A percentile compares a stretch with the other conserved stretches of the same genome.
These are phyloP conservation scores for Trogon melanurus DNA, from an alignment of 2,113 vertebrate species.

Conservation along the genomic window DNA sequence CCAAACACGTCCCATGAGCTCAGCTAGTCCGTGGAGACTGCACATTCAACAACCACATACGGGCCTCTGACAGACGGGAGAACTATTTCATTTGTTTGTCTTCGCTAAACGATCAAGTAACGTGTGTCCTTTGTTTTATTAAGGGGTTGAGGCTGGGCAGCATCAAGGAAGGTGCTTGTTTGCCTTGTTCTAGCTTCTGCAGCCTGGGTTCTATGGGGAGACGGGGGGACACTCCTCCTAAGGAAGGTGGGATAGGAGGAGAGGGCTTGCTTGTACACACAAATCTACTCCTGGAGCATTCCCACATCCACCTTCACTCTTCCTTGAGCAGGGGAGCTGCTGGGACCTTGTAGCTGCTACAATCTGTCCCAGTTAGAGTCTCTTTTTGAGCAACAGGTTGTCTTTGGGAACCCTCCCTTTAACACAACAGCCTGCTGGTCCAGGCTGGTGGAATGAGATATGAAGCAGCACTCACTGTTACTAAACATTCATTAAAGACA, in stretches of 20 bases:
- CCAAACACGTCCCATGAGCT: background rate
- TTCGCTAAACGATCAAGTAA: background rate
- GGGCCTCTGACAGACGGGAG: background rate
- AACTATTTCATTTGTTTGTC: background rate
- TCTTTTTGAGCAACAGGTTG: background rate
- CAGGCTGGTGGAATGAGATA: background rate
- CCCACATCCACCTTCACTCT: background rate
- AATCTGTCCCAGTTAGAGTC: background rate
- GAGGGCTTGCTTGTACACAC: background rate
- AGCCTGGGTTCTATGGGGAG: accelerated
- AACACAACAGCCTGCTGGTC: background rate
- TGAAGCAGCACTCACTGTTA: background rate
- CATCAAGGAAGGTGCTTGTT: background rate
- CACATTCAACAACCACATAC: accelerated
- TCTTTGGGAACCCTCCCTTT: background rate
- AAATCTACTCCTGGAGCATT: background rate
- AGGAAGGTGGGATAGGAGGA: background rate
- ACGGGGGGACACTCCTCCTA: background rate
- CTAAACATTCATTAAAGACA: background rate
- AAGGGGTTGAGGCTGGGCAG: background rate
- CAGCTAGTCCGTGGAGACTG: background rate
- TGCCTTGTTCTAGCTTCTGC: background rate
- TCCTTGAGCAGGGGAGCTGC: background rate
- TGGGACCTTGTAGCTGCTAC: background rate
- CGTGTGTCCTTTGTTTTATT: background rate